Evolutionary conservation across 2,113 vertebrate species (phyloP).

Genomic region (Phaethornis superciliosus): DNA sequence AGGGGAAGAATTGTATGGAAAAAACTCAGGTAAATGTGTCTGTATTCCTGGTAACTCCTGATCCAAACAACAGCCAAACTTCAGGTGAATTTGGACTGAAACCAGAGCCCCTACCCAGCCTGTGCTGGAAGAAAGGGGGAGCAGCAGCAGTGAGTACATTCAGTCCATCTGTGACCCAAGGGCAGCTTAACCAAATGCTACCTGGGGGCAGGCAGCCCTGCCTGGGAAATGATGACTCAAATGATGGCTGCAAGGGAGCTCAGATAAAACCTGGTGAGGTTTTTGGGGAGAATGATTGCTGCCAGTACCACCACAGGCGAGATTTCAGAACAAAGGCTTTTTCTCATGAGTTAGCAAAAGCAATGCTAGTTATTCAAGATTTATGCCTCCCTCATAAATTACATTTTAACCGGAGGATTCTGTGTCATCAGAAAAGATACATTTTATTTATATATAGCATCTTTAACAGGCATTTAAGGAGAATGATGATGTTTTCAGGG

Average conservation of each 20-base stretch:
- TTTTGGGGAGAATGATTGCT: background rate
- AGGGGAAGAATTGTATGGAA: accelerated
- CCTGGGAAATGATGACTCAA: background rate
- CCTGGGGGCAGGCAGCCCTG: background rate
- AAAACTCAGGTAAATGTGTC: background rate
- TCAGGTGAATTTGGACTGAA: background rate
- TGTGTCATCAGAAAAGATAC: constrained; percentile 49
- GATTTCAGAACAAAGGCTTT: constrained; percentile 50
- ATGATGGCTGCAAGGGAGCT: background rate
- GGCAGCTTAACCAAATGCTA: background rate
- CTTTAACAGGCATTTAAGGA: constrained; percentile 47
- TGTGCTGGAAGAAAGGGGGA: background rate
- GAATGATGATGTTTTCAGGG: constrained; percentile 29
- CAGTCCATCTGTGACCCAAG: background rate
- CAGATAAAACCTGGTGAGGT: background rate
- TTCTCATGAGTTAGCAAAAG: constrained; percentile 69
- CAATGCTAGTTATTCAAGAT: background rate
- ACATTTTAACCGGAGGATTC: constrained; percentile 14
- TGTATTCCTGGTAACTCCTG: background rate
- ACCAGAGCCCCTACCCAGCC: background rate
- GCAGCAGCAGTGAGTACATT: background rate
- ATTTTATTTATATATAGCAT: constrained; percentile 59
- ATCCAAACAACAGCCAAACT: background rate
- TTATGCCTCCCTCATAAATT: constrained; percentile 44
- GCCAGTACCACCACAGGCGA: constrained; percentile 9